phyloP scores from a whole-genome alignment of 2,113 vertebrate species.

The Neofelis nebulosa region DNA sequence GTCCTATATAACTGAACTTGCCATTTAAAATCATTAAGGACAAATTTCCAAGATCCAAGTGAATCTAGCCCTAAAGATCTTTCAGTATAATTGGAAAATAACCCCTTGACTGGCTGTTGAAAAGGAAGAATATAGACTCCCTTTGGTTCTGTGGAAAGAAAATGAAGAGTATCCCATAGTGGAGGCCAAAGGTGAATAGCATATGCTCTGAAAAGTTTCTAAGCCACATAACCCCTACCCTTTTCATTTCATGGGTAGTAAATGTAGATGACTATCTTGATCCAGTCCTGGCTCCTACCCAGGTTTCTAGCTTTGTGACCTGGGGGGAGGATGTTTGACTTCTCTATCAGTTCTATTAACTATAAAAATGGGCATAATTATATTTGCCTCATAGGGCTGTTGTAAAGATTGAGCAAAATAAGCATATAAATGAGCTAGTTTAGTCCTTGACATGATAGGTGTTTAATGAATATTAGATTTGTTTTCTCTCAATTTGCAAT shows the following conservation, averaged over 20 bases:
- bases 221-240: neutral
- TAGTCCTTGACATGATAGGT: neutral
- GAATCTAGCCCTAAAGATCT: neutral
- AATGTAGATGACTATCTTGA: accelerated
- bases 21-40: neutral
- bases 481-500: neutral
- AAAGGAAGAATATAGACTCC: neutral
- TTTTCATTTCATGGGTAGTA: neutral
- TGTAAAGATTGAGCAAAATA: neutral
- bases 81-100: neutral
- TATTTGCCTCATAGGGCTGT: neutral
- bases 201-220: neutral
- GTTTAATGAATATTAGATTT: neutral
- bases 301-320: neutral
- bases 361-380: neutral
- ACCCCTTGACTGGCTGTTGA: neutral
- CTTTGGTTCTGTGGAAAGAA: neutral
- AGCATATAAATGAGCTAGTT: neutral
- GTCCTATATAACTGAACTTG: neutral
- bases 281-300: neutral
- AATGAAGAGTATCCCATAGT: neutral
- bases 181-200: neutral
- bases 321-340: neutral
- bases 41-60: neutral
- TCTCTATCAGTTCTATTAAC: neutral